These are phyloP conservation scores for Cynaeus angustus DNA, from an alignment of 2,888 invertebrate genomes.

Conservation along the genomic window DNA sequence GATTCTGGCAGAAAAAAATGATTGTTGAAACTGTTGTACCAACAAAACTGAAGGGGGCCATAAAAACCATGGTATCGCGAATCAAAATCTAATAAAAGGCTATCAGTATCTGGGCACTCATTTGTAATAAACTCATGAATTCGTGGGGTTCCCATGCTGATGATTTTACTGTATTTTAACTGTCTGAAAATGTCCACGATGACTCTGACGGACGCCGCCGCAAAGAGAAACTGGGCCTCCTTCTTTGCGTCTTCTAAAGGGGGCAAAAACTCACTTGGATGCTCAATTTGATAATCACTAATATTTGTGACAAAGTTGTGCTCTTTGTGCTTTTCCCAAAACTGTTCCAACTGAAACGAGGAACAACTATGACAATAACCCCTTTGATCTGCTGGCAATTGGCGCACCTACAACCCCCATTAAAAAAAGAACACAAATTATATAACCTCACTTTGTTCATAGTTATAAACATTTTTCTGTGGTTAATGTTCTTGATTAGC, in stretches of 20 bases:
- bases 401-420: slow-evolving; percentile 69
- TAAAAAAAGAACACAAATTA: background rate
- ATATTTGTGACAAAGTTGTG: slow-evolving; percentile 75
- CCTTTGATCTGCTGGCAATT: slow-evolving; percentile 71
- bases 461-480: slow-evolving; percentile 73
- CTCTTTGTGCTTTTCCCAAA: slow-evolving; percentile 72
- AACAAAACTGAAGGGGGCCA: slow-evolving; percentile 79
- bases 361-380: slow-evolving; percentile 80
- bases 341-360: slow-evolving; percentile 71
- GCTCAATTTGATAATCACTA: slow-evolving; percentile 75
- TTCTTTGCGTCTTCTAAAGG: slow-evolving; percentile 83
- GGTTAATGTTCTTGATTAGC: slow-evolving; percentile 73
- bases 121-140: slow-evolving; percentile 81
- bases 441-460: slow-evolving; percentile 73
- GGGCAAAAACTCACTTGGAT: slow-evolving; percentile 80
- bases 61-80: slow-evolving; percentile 81
- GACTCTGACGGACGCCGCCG: slow-evolving; percentile 78
- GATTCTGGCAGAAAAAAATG: slow-evolving; percentile 83
- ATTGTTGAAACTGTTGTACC: slow-evolving; percentile 95
- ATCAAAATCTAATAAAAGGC: slow-evolving; percentile 88
- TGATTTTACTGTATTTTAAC: slow-evolving; percentile 78
- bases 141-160: slow-evolving; percentile 92
- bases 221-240: slow-evolving; percentile 93
- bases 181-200: slow-evolving; percentile 77
- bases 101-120: slow-evolving; percentile 70